A percentile compares a stretch with the other conserved stretches of the same genome.
Conservation (phyloP, 2,888 invertebrate species). For the Parnassius orleans region DNA sequence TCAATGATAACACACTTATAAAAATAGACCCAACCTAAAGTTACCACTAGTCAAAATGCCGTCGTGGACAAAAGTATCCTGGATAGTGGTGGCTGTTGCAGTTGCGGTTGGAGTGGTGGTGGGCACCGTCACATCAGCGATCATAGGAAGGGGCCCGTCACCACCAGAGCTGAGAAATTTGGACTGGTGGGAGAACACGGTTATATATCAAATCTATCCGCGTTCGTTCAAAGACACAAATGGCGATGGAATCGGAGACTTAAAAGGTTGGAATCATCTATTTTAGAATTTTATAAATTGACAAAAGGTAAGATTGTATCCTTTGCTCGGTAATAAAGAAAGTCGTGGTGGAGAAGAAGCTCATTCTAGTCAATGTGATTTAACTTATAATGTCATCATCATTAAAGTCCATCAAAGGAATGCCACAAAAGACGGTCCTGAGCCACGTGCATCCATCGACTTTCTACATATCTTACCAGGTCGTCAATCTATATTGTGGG, state of each 20-base stretch:
- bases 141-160: slow-evolving; percentile 37
- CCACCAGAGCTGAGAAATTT: slow-evolving; percentile 41
- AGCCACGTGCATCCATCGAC: no score
- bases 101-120: slow-evolving; percentile 14
- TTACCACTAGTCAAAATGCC: slow-evolving; percentile 11
- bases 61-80: slow-evolving; percentile 17
- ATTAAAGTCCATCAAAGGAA: no score
- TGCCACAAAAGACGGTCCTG: no score
- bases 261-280: slow-evolving; percentile 56
- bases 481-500: no score
- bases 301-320: no score
- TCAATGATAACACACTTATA: slow-evolving; percentile 1
- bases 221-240: slow-evolving; percentile 90
- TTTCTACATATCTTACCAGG: no score
- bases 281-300: neutral
- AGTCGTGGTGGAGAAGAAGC: no score
- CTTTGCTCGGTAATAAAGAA: no score
- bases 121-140: slow-evolving; percentile 46
- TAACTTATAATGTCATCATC: no score
- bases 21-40: slow-evolving; percentile 3
- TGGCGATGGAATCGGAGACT: slow-evolving; percentile 91
- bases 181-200: slow-evolving; percentile 90
- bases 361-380: no score
- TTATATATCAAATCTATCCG: slow-evolving; percentile 92
- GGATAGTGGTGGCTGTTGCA: slow-evolving; percentile 4